phyloP scores from a whole-genome alignment of 2,888 invertebrate species.

The Harpalus rufipes region DNA sequence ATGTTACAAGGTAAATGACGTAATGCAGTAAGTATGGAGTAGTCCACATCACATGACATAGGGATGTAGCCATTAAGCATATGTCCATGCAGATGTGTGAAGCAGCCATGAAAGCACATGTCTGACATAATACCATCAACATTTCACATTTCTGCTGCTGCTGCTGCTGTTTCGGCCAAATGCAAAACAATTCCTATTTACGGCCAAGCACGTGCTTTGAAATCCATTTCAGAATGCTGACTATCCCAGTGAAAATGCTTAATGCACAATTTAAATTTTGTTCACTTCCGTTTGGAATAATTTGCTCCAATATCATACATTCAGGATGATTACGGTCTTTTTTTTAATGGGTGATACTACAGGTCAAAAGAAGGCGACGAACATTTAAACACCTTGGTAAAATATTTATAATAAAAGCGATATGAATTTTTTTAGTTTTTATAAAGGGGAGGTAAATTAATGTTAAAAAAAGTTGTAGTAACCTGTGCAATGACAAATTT shows the following conservation, averaged over 20 bases:
- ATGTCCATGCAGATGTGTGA: constrained; percentile 41
- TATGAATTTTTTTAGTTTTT: no score
- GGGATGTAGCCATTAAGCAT: constrained; percentile 29
- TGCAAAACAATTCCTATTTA: constrained; percentile 53
- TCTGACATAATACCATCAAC: constrained; percentile 26
- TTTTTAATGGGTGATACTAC: no score
- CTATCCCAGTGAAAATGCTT: neutral
- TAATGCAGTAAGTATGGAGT: constrained; percentile 11
- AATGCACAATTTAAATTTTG: constrained; percentile 2
- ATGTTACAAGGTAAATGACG: constrained; percentile 1
- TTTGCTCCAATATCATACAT: neutral
- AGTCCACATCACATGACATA: neutral
- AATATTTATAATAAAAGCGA: no score
- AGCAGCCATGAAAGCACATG: constrained; percentile 28
- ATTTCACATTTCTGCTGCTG: constrained; percentile 15
- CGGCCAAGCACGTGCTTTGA: constrained; percentile 36
- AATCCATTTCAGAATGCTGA: constrained; percentile 46
- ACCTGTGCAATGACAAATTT: no score
- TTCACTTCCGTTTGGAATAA: neutral
- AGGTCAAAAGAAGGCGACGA: no score
- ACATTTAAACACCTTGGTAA: no score
- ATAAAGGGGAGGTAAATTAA: no score
- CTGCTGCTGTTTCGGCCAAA: neutral
- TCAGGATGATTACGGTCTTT: no score
- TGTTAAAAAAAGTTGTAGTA: no score